A percentile compares a stretch with the other conserved stretches of the same genome.
Conservation (phyloP, 2,113 vertebrate genomes). For the Hystrix brachyura region DNA sequence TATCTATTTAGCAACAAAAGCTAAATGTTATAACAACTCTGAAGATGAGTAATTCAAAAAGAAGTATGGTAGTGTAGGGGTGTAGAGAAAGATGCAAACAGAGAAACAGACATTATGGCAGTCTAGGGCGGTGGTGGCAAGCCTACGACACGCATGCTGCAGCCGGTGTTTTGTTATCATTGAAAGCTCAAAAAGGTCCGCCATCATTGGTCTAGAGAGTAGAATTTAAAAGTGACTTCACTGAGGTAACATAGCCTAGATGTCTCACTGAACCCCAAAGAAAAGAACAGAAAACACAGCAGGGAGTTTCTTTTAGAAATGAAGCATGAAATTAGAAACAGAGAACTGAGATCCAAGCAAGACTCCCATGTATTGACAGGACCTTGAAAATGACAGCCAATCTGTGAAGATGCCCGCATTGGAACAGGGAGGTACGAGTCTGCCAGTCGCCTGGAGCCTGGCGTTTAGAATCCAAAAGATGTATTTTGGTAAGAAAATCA, state of each 20-base stretch:
- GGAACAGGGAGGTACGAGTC: neutral
- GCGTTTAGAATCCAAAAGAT: slow-evolving; percentile 44
- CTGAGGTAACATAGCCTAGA: neutral
- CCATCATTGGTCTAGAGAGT: neutral
- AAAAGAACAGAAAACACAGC: neutral
- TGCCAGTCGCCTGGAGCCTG: neutral
- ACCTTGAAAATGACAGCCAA: neutral
- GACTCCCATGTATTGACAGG: neutral
- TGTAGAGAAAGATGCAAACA: neutral
- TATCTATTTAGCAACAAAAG: neutral
- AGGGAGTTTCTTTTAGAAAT: slow-evolving; percentile 41
- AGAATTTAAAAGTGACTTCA: neutral
- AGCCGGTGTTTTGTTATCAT: neutral
- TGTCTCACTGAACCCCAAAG: neutral
- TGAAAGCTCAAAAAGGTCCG: neutral
- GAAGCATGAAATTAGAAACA: slow-evolving; percentile 21
- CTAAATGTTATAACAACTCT: slow-evolving; percentile 30
- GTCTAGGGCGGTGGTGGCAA: neutral
- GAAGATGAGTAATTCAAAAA: neutral
- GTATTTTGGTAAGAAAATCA: slow-evolving; percentile 50
- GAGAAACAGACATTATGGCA: neutral
- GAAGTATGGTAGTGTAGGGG: neutral
- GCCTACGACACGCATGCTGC: no score
- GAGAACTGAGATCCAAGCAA: neutral
- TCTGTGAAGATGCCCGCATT: neutral